phyloP scores from a whole-genome alignment of 2,113 vertebrate species.

The Mustela lutreola region DNA sequence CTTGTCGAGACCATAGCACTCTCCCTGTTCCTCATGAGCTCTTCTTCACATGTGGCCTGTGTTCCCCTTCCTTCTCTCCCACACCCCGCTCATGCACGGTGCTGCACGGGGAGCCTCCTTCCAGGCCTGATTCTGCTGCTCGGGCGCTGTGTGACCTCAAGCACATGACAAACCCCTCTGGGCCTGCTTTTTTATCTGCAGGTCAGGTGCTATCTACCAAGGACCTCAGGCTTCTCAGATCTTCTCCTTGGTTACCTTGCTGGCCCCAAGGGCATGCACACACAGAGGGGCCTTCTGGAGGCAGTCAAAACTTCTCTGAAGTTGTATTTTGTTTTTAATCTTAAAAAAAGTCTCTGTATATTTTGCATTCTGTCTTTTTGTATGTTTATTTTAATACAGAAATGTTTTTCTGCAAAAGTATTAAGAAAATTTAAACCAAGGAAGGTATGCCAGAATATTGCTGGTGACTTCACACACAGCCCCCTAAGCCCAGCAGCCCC shows the following conservation, averaged over 20 bases:
- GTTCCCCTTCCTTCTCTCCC: no score
- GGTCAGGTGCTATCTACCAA: background rate
- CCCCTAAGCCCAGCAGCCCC: background rate
- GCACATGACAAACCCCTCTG: background rate
- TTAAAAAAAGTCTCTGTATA: background rate
- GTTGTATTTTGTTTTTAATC: background rate
- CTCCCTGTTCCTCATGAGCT: no score
- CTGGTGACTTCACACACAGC: fast-evolving
- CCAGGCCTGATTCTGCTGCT: background rate
- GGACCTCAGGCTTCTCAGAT: background rate
- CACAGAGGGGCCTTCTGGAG: background rate
- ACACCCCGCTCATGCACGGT: no score
- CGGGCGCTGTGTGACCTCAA: background rate
- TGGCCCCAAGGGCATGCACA: background rate
- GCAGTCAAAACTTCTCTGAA: background rate
- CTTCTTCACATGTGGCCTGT: no score
- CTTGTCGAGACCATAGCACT: no score
- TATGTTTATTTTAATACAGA: background rate
- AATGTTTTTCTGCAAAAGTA: background rate
- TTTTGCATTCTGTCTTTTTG: background rate
- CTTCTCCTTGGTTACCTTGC: background rate
- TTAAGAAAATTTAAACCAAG: background rate
- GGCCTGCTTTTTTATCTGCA: background rate
- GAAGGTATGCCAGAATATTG: background rate
- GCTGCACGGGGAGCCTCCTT: background rate